Evolutionary conservation across 2,113 vertebrate species (phyloP).

Genomic region (Trachemys scripta): DNA sequence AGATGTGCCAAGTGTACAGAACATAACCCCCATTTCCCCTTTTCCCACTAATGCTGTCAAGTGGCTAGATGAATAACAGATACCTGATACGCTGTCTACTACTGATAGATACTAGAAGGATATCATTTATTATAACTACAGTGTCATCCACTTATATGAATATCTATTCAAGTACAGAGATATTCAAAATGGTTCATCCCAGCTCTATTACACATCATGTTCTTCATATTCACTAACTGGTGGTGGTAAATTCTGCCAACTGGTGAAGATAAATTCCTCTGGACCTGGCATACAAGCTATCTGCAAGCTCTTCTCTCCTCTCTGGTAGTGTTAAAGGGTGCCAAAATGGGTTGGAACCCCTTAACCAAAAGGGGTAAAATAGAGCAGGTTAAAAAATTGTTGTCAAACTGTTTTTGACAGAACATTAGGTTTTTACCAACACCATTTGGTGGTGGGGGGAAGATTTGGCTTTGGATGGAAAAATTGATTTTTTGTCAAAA

Average conservation of each 20-base stretch:
- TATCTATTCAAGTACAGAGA: background rate
- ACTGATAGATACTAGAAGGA: background rate
- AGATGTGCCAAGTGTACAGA: conserved; percentile 51
- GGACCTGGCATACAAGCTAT: background rate
- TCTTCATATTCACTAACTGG: background rate
- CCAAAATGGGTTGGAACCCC: background rate
- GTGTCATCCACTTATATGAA: background rate
- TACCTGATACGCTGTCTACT: conserved; percentile 1
- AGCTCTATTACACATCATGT: background rate
- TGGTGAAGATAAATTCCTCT: conserved; percentile 6
- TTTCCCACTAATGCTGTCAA: conserved; percentile 31
- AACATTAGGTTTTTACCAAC: conserved; percentile 22
- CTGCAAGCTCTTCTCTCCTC: background rate
- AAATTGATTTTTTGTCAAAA: background rate
- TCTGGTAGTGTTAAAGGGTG: conserved; percentile 38
- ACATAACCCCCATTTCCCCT: conserved; percentile 2
- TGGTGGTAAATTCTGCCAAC: background rate
- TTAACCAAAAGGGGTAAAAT: background rate
- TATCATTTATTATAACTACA: background rate
- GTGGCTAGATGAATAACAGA: conserved; percentile 13
- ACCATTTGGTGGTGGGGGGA: background rate
- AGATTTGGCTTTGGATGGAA: conserved; percentile 31
- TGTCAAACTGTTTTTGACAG: conserved; percentile 46
- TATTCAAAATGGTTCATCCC: background rate
- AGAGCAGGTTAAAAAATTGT: conserved; percentile 32